Base-by-base conservation (phyloP, 2,888 invertebrate genomes). In the Ditylenchus weischeri region DNA sequence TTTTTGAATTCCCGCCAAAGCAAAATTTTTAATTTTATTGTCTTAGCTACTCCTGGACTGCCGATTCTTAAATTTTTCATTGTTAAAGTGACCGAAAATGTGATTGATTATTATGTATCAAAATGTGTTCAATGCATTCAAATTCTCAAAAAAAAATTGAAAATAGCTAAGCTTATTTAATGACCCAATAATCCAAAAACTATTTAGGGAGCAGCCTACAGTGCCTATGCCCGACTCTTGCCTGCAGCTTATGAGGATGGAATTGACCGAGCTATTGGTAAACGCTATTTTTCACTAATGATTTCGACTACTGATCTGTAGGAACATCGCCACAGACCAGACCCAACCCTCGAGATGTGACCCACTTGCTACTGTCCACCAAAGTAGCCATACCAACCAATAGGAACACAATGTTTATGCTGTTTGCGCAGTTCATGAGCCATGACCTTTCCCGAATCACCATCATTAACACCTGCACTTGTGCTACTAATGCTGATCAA, bases 141-240 rank as follows among this genome's bases (percentile, higher is more conserved):
- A n/a, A n/a, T n/a, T n/a, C n/a, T n/a, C n/a, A n/a, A n/a, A n/a
- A n/a, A n/a, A n/a, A n/a, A n/a, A n/a, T n/a, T n/a, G n/a, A n/a
- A n/a, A n/a, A n/a, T n/a, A n/a, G n/a, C n/a, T n/a, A n/a, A n/a
- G n/a, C n/a, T n/a, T n/a, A n/a, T n/a, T n/a, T n/a, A n/a, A n/a
- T n/a, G n/a, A n/a, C n/a, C n/a, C n/a, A n/a, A n/a, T n/a, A n/a
- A n/a, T n/a, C n/a, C n/a, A n/a, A 43, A 43, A 43, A 43, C 1
- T 1, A 8, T 89, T 61, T 92, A 92, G 92, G 96, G 96, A 8
- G 89, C 93, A 0, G 91, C 95, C 0, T 87, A 93, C 72, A 90
- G 90, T 0, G 90, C 90, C 1, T 82, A 71, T 68, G 57, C 70
- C 4, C 69, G 82, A 23, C 72, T 83, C 18, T 67, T 77, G 54